Conservation (phyloP, 2,113 vertebrate species). For the Elanoides forficatus region DNA sequence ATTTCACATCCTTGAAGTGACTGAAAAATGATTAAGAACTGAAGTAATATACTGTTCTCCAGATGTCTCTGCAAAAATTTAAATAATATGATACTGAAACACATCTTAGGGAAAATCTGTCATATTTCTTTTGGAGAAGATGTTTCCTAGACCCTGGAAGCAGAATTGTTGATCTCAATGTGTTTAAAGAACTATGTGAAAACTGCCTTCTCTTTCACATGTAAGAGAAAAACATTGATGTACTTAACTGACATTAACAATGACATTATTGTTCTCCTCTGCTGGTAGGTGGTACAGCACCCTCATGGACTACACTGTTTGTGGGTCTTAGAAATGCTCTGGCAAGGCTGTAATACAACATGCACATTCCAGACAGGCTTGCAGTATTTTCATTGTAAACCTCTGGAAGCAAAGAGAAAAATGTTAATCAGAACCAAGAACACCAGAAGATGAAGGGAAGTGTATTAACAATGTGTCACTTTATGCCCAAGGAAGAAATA, state of each 20-base stretch:
- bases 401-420: neutral
- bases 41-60: neutral
- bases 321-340: conserved; percentile 6
- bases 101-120: neutral
- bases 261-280: conserved; percentile 13
- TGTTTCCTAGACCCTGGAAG: neutral
- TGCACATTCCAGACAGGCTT: conserved; percentile 38
- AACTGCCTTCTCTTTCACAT: neutral
- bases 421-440: neutral
- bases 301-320: neutral
- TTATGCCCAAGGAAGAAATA: neutral
- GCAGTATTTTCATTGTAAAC: conserved; percentile 25
- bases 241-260: neutral
- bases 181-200: neutral
- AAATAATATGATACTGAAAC: neutral
- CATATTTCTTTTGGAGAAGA: neutral
- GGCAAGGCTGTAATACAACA: neutral
- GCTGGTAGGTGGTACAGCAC: neutral
- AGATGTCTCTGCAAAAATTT: neutral
- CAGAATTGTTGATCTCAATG: fast-evolving
- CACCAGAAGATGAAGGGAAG: neutral
- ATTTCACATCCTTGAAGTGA: neutral
- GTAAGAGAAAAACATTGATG: neutral
- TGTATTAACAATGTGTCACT: neutral
- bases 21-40: neutral